A percentile compares a stretch with the other conserved stretches of the same genome.
phyloP scores from a whole-genome alignment of 2,888 invertebrate species.

The Drosophila kambysellisi region DNA sequence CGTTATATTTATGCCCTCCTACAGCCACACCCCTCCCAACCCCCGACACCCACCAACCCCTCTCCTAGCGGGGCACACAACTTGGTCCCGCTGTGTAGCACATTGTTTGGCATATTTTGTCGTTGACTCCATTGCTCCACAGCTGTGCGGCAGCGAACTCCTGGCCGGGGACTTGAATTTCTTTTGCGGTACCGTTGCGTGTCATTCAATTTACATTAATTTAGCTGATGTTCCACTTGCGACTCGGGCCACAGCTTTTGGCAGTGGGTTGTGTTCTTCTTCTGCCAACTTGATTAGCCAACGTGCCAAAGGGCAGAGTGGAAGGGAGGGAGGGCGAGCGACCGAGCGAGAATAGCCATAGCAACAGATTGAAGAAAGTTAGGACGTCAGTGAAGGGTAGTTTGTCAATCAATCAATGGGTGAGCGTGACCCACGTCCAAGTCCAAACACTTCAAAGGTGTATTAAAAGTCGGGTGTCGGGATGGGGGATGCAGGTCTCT shows the following conservation, averaged over 20 bases:
- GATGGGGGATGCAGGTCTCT: not conserved
- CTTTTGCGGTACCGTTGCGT: conserved; percentile 59
- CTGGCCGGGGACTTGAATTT: conserved; percentile 43
- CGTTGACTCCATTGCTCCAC: conserved; percentile 7
- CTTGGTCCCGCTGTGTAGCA: conserved; percentile 13
- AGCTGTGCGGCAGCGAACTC: not conserved
- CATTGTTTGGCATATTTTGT: conserved; percentile 33
- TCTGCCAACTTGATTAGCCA: conserved; percentile 64
- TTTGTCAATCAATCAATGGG: conserved; percentile 45
- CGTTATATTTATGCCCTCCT: conserved; percentile 24
- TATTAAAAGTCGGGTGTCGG: not conserved
- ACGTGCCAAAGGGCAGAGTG: not conserved
- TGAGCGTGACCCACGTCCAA: conserved; percentile 20
- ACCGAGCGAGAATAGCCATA: not conserved
- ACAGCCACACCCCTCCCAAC: not conserved
- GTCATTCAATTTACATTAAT: conserved; percentile 65
- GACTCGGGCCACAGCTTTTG: conserved; percentile 20
- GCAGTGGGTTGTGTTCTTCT: conserved; percentile 12
- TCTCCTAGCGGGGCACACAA: not conserved
- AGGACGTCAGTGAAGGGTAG: conserved; percentile 16
- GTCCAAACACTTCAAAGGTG: conserved; percentile 23
- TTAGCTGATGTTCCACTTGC: conserved; percentile 58
- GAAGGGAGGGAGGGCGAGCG: not conserved
- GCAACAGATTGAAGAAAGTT: not conserved
- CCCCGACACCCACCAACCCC: not conserved